Conservation (phyloP, 1,140 invertebrate genomes). For the Cherax destructor region DNA sequence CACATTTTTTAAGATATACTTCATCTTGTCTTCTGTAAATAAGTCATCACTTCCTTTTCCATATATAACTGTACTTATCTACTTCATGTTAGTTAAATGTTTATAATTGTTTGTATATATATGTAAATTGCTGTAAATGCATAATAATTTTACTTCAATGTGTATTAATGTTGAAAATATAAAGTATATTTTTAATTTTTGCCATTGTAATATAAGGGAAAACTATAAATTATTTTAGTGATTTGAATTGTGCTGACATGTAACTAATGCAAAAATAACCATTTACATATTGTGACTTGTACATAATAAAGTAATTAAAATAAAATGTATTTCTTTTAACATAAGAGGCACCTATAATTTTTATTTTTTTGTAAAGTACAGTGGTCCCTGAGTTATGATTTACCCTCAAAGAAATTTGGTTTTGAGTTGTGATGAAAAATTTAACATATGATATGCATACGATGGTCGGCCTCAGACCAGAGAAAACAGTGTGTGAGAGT, state of each 20-base stretch:
- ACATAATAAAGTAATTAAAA: conserved; percentile 14
- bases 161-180: not conserved
- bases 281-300: conserved; percentile 6
- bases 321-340: not conserved
- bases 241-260: not conserved
- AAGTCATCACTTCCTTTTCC: not conserved
- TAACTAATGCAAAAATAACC: not conserved
- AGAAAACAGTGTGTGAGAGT: too few species aligned
- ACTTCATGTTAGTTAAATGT: not conserved
- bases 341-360: too few species aligned
- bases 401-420: too few species aligned
- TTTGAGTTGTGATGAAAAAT: too few species aligned
- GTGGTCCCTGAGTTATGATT: too few species aligned
- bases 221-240: not conserved
- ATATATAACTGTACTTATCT: not conserved
- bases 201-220: not conserved
- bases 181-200: not conserved
- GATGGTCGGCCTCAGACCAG: too few species aligned
- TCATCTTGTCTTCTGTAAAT: not conserved
- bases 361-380: too few species aligned
- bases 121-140: conserved; percentile 28
- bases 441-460: too few species aligned
- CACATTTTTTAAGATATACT: not conserved
- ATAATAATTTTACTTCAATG: not conserved
- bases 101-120: conserved; percentile 21